phyloP scores from a whole-genome alignment of 2,113 vertebrate genomes.

The Corythaeola cristata region DNA sequence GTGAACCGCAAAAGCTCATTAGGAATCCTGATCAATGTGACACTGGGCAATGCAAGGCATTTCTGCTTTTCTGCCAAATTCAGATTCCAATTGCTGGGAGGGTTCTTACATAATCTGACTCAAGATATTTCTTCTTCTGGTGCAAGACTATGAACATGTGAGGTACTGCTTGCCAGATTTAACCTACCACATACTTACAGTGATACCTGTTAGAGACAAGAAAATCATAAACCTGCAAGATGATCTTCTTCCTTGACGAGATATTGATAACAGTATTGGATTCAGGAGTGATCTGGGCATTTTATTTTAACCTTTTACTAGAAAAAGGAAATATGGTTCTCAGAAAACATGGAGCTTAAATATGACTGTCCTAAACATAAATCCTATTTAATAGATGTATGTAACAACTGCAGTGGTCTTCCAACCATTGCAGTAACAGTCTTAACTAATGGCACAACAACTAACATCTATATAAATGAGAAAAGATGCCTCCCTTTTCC shows the following conservation, averaged over 20 bases:
- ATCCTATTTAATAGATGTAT: background rate
- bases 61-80: conserved; percentile 16
- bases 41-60: background rate
- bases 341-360: background rate
- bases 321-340: background rate
- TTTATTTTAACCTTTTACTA: background rate
- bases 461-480: background rate
- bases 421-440: background rate
- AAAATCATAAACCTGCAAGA: background rate
- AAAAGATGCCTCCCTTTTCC: background rate
- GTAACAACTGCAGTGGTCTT: background rate
- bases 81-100: background rate
- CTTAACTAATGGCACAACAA: background rate
- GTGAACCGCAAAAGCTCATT: background rate
- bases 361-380: background rate
- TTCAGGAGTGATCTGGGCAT: background rate
- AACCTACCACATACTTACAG: background rate
- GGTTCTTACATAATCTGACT: background rate
- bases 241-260: background rate
- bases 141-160: background rate
- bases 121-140: background rate
- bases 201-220: background rate
- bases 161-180: background rate
- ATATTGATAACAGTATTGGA: background rate
- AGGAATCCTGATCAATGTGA: background rate